phyloP scores from a whole-genome alignment of 1,140 invertebrate genomes.

The Meteorus sp. region DNA sequence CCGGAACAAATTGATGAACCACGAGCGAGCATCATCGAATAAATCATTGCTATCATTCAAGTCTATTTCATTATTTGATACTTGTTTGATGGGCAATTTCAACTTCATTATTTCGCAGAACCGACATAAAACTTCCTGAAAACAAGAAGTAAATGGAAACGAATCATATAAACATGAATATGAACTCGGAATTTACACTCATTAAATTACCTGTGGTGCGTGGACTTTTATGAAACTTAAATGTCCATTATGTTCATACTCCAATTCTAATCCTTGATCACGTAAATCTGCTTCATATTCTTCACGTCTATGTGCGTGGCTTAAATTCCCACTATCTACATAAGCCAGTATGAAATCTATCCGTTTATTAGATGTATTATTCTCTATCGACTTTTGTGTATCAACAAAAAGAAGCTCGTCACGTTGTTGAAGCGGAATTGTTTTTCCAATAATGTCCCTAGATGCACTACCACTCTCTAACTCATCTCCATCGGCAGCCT shows the following conservation, averaged over 20 bases:
- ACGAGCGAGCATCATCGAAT: slow-evolving; percentile 50
- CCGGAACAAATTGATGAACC: slow-evolving; percentile 46
- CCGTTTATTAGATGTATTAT: slow-evolving; percentile 44
- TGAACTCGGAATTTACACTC: slow-evolving; percentile 4
- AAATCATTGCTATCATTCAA: slow-evolving; percentile 32
- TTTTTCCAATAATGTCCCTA: slow-evolving; percentile 27
- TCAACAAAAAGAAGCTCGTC: slow-evolving; percentile 16
- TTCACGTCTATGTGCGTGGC: slow-evolving; percentile 56
- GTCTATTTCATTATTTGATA: slow-evolving; percentile 46
- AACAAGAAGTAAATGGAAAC: not conserved
- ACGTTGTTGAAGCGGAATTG: slow-evolving; percentile 28
- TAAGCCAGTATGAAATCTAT: slow-evolving; percentile 73
- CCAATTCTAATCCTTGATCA: slow-evolving; percentile 65
- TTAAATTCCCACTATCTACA: slow-evolving; percentile 55
- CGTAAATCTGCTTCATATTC: slow-evolving; percentile 64
- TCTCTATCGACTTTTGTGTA: not conserved
- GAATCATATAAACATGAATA: not conserved
- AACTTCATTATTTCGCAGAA: slow-evolving; percentile 88
- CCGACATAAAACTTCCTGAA: slow-evolving; percentile 70
- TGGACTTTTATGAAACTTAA: slow-evolving; percentile 75
- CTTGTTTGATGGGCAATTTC: slow-evolving; percentile 83
- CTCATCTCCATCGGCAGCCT: too few species aligned
- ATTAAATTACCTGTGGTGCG: slow-evolving; percentile 63
- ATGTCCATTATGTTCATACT: slow-evolving; percentile 64
- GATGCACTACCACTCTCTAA: too few species aligned